Evolutionary conservation across 1,140 invertebrate genomes (phyloP).

Genomic region (Leptonema lineaticorne): DNA sequence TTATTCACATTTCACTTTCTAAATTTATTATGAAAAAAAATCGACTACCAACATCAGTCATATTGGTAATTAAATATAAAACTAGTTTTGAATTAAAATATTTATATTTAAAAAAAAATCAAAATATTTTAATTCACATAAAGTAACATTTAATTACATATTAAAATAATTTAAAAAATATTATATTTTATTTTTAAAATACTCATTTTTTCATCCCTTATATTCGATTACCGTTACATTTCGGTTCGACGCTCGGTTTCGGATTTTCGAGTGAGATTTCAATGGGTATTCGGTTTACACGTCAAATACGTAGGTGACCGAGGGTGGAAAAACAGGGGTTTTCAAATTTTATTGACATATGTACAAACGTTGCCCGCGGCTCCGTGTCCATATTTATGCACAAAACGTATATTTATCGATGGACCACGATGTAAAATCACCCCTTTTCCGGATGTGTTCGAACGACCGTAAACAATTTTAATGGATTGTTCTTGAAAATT

Average conservation of each 20-base stretch:
- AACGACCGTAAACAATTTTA: constrained; percentile 30
- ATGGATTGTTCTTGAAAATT: constrained; percentile 21
- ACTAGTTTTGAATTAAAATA: no score
- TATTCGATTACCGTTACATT: not conserved
- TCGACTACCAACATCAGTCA: no score
- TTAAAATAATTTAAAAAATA: no score
- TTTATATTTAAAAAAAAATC: no score
- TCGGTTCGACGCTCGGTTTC: not conserved
- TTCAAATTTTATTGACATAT: constrained; percentile 42
- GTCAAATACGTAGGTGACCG: no score
- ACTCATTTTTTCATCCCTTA: not conserved
- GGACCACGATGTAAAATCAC: constrained; percentile 13
- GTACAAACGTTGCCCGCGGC: constrained; percentile 38
- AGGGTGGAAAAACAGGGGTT: constrained; percentile 32
- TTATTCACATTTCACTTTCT: no score
- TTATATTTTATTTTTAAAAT: not conserved
- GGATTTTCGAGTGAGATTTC: constrained; percentile 40
- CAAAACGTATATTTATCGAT: constrained; percentile 10
- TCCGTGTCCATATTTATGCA: constrained; percentile 13
- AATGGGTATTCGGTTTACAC: constrained; percentile 42
- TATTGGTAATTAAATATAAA: no score
- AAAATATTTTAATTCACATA: no score
- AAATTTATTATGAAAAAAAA: no score
- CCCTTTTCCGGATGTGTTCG: constrained; percentile 13
- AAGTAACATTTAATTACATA: no score